These are phyloP conservation scores for Dryoscopus gambensis DNA, from an alignment of 2,113 vertebrate species.

Conservation along the genomic window DNA sequence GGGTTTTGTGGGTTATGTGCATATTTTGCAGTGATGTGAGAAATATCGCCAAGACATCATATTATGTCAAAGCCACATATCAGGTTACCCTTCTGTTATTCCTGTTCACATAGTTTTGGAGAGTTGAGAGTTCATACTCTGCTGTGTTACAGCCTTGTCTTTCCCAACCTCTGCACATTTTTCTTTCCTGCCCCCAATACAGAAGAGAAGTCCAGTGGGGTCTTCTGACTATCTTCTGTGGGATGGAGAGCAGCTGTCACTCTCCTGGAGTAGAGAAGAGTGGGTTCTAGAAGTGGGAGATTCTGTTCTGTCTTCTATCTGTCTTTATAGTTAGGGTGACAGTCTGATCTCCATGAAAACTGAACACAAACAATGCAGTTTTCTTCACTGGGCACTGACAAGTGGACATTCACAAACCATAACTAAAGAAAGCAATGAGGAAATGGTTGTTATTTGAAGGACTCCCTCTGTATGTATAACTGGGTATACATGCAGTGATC, in stretches of 20 bases:
- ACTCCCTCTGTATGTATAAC: background rate
- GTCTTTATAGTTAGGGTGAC: background rate
- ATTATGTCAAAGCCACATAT: background rate
- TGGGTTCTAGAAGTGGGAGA: background rate
- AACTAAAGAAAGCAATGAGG: background rate
- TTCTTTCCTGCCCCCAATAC: background rate
- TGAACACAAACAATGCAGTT: background rate
- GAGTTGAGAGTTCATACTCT: background rate
- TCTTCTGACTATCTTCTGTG: background rate
- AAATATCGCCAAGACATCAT: background rate
- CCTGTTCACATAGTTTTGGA: background rate
- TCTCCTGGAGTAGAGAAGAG: background rate
- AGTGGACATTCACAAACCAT: background rate
- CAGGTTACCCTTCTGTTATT: background rate
- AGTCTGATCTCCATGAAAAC: background rate
- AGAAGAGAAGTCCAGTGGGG: background rate
- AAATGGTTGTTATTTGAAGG: background rate
- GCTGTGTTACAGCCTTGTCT: background rate
- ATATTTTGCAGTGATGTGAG: background rate
- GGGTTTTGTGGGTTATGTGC: background rate
- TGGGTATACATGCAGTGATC: background rate
- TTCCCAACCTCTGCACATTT: background rate
- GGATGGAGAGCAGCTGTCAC: background rate
- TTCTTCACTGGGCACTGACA: background rate
- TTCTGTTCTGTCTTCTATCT: background rate